phyloP scores from a whole-genome alignment of 2,888 invertebrate genomes.

The Drosophila greeni region DNA sequence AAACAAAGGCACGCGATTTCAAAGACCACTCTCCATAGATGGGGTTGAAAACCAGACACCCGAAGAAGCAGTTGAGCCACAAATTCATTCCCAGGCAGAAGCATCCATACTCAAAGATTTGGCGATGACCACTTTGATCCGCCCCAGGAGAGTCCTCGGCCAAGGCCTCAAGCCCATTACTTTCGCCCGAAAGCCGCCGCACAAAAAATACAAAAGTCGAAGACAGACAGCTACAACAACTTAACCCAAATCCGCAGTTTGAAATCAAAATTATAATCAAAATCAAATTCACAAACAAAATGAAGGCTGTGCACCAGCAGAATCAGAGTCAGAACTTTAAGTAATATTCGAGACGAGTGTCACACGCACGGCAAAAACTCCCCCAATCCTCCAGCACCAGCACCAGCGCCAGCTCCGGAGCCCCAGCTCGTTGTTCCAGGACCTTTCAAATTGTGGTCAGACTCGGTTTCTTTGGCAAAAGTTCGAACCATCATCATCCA shows the following conservation, averaged over 20 bases:
- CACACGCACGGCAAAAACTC: constrained; percentile 26
- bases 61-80: constrained; percentile 53
- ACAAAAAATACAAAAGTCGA: constrained; percentile 45
- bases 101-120: constrained; percentile 42
- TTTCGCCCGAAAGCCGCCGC: constrained; percentile 54
- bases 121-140: constrained; percentile 42
- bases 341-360: constrained; percentile 45
- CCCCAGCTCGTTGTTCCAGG: constrained; percentile 29
- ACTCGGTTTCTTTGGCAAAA: constrained; percentile 65
- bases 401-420: constrained; percentile 13
- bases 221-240: constrained; percentile 31
- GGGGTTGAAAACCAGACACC: constrained; percentile 39
- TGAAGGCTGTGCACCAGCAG: constrained; percentile 57
- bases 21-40: constrained; percentile 47
- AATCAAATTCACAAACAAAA: constrained; percentile 51
- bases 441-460: constrained; percentile 71
- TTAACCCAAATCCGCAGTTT: constrained; percentile 50
- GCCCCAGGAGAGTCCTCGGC: constrained; percentile 37
- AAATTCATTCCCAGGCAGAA: constrained; percentile 36
- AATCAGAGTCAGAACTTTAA: constrained; percentile 54
- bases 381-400: neutral
- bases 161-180: constrained; percentile 46
- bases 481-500: constrained; percentile 56
- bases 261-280: constrained; percentile 46
- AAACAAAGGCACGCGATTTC: constrained; percentile 50